Percentiles rank a stretch among this genome's conserved stretches.
Evolutionary conservation across 2,888 invertebrate species (phyloP).

Genomic region (Rotaria sp.): DNA sequence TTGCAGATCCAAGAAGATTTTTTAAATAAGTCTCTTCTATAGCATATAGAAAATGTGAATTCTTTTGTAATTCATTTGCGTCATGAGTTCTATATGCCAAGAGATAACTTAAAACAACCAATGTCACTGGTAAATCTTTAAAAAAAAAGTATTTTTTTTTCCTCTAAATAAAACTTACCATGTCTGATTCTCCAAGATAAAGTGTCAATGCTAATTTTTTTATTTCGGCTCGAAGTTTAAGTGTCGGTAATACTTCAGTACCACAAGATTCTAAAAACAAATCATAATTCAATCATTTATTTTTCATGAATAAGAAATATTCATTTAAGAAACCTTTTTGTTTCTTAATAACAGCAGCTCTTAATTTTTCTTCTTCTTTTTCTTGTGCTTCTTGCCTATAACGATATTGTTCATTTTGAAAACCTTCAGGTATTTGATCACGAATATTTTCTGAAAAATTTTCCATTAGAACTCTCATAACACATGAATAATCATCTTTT

Average conservation of each 20-base stretch:
- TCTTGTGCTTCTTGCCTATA: background rate
- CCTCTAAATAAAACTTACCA: background rate
- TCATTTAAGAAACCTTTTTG: background rate
- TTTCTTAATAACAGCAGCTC: background rate
- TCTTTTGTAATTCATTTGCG: no score
- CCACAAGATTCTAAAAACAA: background rate
- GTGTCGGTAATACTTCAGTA: background rate
- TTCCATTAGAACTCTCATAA: constrained; percentile 12
- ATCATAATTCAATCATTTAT: background rate
- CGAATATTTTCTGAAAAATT: constrained; percentile 21
- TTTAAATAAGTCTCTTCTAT: no score
- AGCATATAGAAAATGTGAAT: no score
- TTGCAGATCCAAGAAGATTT: no score
- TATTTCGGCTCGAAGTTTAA: background rate
- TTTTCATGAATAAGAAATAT: background rate
- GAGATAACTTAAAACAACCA: no score
- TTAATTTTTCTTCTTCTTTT: background rate
- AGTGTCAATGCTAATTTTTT: background rate
- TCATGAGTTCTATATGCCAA: no score
- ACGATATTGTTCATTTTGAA: background rate
- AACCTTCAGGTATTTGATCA: background rate
- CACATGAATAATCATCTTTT: constrained; percentile 23
- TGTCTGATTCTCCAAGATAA: constrained; percentile 1
- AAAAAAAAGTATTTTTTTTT: no score
- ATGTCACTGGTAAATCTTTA: no score